phyloP scores from a whole-genome alignment of 1,140 invertebrate species.

The Sesamia nonagrioides region DNA sequence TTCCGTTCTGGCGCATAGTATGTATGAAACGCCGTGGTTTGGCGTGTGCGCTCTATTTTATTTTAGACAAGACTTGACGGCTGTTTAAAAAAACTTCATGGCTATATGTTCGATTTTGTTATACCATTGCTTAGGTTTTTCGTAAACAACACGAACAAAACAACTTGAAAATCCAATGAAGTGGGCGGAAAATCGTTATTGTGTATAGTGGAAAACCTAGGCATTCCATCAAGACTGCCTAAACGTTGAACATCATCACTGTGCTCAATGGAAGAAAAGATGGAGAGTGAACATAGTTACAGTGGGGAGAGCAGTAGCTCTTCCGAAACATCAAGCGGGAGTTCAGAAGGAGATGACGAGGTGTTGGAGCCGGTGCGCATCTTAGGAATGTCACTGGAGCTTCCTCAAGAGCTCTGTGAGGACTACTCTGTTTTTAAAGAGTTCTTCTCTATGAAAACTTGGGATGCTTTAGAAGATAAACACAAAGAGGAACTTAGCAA shows the following conservation, averaged over 20 bases:
- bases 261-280: conserved; percentile 75
- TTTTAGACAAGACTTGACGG: conserved; percentile 86
- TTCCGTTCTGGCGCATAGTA: conserved; percentile 86
- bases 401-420: conserved; percentile 90
- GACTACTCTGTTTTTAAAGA: conserved; percentile 89
- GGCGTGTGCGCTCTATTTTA: conserved; percentile 86
- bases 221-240: conserved; percentile 56
- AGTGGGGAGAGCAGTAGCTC: conserved; percentile 81
- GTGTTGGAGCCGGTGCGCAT: conserved; percentile 86
- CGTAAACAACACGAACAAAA: conserved; percentile 82
- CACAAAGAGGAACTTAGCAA: conserved; percentile 89
- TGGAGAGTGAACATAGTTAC: conserved; percentile 82
- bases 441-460: conserved; percentile 90
- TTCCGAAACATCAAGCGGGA: conserved; percentile 78
- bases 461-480: conserved; percentile 89
- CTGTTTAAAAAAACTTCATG: conserved; percentile 81
- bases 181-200: conserved; percentile 66
- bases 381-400: conserved; percentile 85
- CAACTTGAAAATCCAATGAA: conserved; percentile 77
- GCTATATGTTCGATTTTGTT: conserved; percentile 71
- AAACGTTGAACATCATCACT: conserved; percentile 40
- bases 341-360: conserved; percentile 86
- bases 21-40: conserved; percentile 84
- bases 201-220: conserved; percentile 57
- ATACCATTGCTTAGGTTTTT: conserved; percentile 76